Percentiles rank a stretch among this genome's conserved stretches.
phyloP scores from a whole-genome alignment of 2,797 vertebrate genomes.

The Siniperca undulata region DNA sequence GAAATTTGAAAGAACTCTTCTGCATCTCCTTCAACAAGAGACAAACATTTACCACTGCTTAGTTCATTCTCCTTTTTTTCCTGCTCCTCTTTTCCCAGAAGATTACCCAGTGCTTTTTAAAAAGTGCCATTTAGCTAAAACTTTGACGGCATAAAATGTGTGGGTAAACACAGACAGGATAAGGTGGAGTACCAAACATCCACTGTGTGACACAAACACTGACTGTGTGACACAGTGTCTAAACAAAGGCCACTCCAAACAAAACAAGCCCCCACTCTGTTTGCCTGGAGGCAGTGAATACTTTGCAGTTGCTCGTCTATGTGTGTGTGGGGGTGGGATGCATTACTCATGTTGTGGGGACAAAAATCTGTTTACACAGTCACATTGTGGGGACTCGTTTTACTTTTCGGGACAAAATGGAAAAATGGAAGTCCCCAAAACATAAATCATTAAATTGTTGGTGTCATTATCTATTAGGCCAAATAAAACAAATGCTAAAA shows the following conservation, averaged over 20 bases:
- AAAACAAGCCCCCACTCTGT: constrained; percentile 49
- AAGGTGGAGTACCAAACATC: constrained; percentile 36
- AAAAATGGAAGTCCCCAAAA: neutral
- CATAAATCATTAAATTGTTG: too few species aligned
- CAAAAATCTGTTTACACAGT: too few species aligned
- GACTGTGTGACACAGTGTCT: constrained; percentile 33
- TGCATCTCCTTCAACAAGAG: constrained; percentile 5
- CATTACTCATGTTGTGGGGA: too few species aligned
- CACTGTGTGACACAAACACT: constrained; percentile 47
- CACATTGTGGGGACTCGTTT: too few species aligned
- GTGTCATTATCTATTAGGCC: neutral
- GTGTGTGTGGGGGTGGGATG: constrained; percentile 4
- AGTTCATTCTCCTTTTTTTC: neutral
- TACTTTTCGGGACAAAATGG: too few species aligned
- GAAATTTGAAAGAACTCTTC: constrained; percentile 39
- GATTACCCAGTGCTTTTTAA: constrained; percentile 19
- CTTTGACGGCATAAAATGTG: constrained; percentile 34
- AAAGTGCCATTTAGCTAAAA: constrained; percentile 37
- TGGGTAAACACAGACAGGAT: constrained; percentile 32
- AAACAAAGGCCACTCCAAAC: constrained; percentile 56
- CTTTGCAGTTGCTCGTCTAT: neutral
- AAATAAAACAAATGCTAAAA: constrained; percentile 3
- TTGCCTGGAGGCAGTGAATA: constrained; percentile 45
- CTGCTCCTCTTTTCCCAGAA: constrained; percentile 3
- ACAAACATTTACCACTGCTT: constrained; percentile 30